Percentiles rank a stretch among this genome's conserved stretches.
These are phyloP conservation scores for Tachuris rubrigastra DNA, from an alignment of 2,113 vertebrate species.

Conservation along the genomic window DNA sequence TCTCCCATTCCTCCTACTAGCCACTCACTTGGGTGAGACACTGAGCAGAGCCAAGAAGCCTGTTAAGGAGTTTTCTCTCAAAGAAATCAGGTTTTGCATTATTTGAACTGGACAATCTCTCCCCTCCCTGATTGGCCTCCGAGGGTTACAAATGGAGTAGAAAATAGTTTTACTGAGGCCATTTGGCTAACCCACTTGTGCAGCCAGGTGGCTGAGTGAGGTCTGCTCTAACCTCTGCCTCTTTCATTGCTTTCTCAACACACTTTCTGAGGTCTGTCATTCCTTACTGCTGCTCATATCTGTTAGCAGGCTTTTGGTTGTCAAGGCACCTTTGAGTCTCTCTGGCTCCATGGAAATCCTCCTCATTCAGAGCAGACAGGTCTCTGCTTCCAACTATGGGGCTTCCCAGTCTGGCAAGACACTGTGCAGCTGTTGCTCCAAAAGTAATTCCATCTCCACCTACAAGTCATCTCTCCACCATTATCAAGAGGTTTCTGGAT, in stretches of 20 bases:
- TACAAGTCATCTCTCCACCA: background rate
- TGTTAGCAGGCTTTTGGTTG: background rate
- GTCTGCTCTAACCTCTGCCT: slow-evolving; percentile 42
- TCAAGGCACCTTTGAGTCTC: slow-evolving; percentile 11
- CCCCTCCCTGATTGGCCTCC: slow-evolving; percentile 23
- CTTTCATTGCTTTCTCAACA: slow-evolving; percentile 46
- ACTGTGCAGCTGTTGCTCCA: background rate
- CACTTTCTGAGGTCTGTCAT: slow-evolving; percentile 10
- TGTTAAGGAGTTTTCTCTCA: slow-evolving; percentile 42
- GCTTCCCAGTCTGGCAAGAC: background rate
- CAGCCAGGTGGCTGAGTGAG: slow-evolving; percentile 55
- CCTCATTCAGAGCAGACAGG: background rate
- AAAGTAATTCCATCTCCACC: background rate
- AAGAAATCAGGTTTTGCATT: slow-evolving; percentile 45
- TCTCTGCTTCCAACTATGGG: background rate
- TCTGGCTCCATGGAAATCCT: background rate
- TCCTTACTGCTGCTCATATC: background rate
- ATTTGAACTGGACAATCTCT: slow-evolving; percentile 56
- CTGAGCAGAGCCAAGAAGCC: slow-evolving; percentile 51
- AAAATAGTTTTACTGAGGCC: slow-evolving; percentile 57
- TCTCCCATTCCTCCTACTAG: background rate
- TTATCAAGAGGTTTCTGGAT: background rate
- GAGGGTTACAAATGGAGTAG: slow-evolving; percentile 47
- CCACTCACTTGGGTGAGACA: background rate
- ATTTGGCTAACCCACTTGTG: slow-evolving; percentile 45